Conservation (phyloP, 2,888 invertebrate species). For the Schrankia costaestrigalis region DNA sequence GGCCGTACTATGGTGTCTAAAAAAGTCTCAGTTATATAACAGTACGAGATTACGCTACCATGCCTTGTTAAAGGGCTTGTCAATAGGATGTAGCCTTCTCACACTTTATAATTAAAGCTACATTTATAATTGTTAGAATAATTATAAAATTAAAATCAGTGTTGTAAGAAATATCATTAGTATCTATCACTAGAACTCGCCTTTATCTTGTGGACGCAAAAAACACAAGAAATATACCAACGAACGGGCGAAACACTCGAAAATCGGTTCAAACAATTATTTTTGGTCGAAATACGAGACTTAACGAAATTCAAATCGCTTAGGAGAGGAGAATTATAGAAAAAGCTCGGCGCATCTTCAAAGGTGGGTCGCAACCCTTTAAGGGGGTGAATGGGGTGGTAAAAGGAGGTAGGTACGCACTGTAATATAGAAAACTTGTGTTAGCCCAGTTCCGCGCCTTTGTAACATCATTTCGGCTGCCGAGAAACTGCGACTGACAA, state of each 20-base stretch:
- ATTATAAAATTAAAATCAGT: not conserved
- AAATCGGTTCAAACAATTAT: constrained; percentile 76
- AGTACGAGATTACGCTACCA: too few relatives aligned
- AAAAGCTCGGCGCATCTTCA: constrained; percentile 79
- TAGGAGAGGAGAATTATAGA: constrained; percentile 76
- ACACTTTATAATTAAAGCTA: too few relatives aligned
- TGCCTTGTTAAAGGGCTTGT: too few relatives aligned
- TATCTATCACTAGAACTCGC: constrained; percentile 33
- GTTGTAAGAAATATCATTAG: not conserved
- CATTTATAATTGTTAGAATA: too few relatives aligned
- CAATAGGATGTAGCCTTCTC: too few relatives aligned
- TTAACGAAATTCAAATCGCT: constrained; percentile 80
- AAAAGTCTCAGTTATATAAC: too few relatives aligned
- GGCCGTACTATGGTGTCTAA: too few relatives aligned
- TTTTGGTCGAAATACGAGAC: constrained; percentile 77
- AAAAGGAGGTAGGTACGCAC: constrained; percentile 55
- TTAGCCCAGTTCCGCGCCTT: constrained; percentile 81
- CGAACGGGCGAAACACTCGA: constrained; percentile 51
- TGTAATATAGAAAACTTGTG: constrained; percentile 81
- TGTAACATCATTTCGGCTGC: constrained; percentile 80
- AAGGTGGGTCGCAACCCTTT: constrained; percentile 77
- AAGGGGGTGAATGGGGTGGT: constrained; percentile 32
- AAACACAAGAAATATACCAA: constrained; percentile 43
- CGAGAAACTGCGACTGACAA: constrained; percentile 38
- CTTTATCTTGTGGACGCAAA: constrained; percentile 37